Base-by-base conservation (phyloP, 2,888 invertebrate species). In the Criorhina ranunculi region DNA sequence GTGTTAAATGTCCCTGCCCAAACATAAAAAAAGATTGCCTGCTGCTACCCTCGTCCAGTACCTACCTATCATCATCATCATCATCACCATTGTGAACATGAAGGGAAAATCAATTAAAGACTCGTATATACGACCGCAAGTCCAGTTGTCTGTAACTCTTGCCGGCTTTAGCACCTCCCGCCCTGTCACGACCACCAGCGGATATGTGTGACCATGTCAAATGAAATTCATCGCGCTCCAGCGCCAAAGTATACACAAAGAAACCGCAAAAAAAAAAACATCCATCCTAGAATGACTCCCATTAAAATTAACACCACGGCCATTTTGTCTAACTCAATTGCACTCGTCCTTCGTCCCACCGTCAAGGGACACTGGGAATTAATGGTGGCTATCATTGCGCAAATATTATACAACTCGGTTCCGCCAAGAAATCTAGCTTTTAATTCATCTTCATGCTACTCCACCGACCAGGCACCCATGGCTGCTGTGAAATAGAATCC, bases 301-400 rank as follows among this genome's bases (percentile, higher is more conserved):
- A 78, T 70, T 64, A 70, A 70, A 64, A 57, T 62, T 70, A 62
- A 70, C 70, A 64, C 70, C 49, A 40, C 69, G 8, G 44, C 64
- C 70, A 62, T 64, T 70, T 69, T 62, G 55, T 64, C 53, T 60
- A 55, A 37, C 37, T 60, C 42, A 35, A 55, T 69, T 33, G 35
- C 35, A 42, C 29, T 55, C 57, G 29, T 17, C 53, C 17, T 49
- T 33, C 69, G 17, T n/a, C 3, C 3, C 15, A 17, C 12, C 29
- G 4, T 15, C 7, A 42, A 44, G 24, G 44, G 60, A 55, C 37
- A 37, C 64, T 31, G n/a, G 5, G 12, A 17, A 60, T 62, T 51
- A 60, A 60, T 60, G 72, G 15, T 31, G 12, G 59, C 57, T 40
- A 59, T 46, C 57, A 49, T 37, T 57, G 64, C 49, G 49, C 72